Evolutionary conservation across 2,797 vertebrate species (phyloP).

Genomic region (Kryptopterus vitreolus): DNA sequence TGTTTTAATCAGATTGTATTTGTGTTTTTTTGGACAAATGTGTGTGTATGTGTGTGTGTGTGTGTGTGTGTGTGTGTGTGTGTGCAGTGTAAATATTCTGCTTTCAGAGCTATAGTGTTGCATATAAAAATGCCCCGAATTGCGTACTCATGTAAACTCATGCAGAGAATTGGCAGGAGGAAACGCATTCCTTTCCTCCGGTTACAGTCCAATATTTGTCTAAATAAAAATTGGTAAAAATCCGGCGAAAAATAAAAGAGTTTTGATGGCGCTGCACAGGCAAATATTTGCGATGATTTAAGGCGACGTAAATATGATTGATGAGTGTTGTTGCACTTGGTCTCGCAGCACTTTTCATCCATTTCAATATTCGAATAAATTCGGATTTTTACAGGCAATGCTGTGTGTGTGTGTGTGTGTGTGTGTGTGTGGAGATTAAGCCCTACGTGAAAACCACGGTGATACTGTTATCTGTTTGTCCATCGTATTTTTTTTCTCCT

Average conservation of each 20-base stretch:
- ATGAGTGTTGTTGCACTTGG: too few species aligned
- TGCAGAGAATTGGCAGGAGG: not conserved
- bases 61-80: constrained; percentile 6
- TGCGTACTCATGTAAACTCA: not conserved
- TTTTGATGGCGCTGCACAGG: not conserved
- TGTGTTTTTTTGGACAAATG: constrained; percentile 1
- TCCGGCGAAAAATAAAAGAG: not conserved
- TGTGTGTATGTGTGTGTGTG: not conserved
- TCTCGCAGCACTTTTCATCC: not conserved
- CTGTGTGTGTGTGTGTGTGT: not conserved
- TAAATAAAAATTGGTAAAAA: not conserved
- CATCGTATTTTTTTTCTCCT: constrained; percentile 21
- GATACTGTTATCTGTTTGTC: constrained; percentile 16
- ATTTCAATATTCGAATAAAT: not conserved
- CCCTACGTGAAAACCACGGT: too few species aligned
- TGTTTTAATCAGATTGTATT: not conserved
- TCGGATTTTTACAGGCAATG: not conserved
- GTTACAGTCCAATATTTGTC: not conserved
- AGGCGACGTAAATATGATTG: not conserved
- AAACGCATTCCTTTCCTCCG: not conserved
- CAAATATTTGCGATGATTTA: not conserved
- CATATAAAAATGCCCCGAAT: not conserved
- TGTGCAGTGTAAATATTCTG: not conserved
- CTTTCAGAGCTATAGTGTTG: not conserved
- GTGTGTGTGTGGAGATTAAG: not conserved